These are phyloP conservation scores for Trididemnum nubilum DNA, from an alignment of 23 tunicate species.

Conservation along the genomic window DNA sequence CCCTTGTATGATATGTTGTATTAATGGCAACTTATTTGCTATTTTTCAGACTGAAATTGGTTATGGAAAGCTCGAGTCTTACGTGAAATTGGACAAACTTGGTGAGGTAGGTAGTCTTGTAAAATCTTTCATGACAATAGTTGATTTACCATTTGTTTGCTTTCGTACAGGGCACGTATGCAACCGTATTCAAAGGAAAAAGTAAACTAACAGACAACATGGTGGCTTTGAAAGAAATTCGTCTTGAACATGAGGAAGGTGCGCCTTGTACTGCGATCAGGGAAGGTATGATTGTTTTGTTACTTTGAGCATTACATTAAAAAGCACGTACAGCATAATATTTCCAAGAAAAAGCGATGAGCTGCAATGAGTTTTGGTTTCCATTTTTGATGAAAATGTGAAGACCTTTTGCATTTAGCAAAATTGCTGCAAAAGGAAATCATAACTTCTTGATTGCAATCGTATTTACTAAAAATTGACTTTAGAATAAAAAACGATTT, in stretches of 20 bases:
- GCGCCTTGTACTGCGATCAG: constrained; percentile 99
- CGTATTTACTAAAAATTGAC: too few species aligned
- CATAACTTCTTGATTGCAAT: too few species aligned
- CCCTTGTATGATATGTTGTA: too few species aligned
- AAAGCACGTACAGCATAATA: too few species aligned
- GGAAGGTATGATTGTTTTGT: constrained; percentile 69
- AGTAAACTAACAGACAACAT: constrained; percentile 91
- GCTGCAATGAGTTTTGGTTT: too few species aligned
- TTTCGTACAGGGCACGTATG: constrained; percentile 89
- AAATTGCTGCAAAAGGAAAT: too few species aligned
- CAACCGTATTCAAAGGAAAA: constrained; percentile 93
- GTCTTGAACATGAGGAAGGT: constrained; percentile 98
- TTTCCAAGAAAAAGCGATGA: too few species aligned
- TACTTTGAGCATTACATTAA: too few species aligned
- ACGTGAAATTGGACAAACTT: constrained; percentile 83
- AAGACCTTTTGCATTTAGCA: too few species aligned
- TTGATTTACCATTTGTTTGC: not conserved
- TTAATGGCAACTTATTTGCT: too few species aligned
- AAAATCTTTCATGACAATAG: not conserved
- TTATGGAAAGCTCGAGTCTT: constrained; percentile 92
- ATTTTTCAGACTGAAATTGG: constrained; percentile 91
- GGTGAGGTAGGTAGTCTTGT: constrained; percentile 70
- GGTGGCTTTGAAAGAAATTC: constrained; percentile 95
- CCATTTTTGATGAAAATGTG: too few species aligned
- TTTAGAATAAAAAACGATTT: too few species aligned